These are phyloP conservation scores for Vanessa atalanta DNA, from an alignment of 1,140 invertebrate genomes.

Conservation along the genomic window DNA sequence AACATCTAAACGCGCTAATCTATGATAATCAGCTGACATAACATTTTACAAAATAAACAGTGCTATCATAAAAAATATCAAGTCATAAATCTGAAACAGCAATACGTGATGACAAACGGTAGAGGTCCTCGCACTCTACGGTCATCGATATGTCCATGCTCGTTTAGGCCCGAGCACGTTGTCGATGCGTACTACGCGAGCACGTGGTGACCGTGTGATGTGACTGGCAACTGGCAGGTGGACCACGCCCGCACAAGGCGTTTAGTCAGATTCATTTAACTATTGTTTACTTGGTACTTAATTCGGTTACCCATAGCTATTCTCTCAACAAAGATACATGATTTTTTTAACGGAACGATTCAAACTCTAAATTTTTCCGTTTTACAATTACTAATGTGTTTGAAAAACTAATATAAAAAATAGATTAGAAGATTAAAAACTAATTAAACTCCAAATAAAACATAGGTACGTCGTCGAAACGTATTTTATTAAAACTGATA, in stretches of 20 bases:
- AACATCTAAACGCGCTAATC: neutral
- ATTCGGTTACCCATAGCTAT: no score
- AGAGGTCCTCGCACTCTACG: neutral
- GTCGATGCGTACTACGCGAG: constrained; percentile 38
- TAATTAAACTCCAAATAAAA: no score
- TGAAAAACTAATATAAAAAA: no score
- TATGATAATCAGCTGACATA: neutral
- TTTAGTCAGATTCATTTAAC: constrained; percentile 1
- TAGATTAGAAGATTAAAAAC: no score
- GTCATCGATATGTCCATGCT: constrained; percentile 13
- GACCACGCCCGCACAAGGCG: constrained; percentile 35
- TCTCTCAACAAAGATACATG: no score
- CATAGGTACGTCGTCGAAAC: no score
- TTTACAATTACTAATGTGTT: no score
- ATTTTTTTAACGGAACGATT: no score
- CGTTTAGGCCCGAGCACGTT: constrained; percentile 20
- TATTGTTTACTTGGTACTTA: constrained; percentile 3
- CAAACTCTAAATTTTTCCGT: no score
- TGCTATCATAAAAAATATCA: neutral
- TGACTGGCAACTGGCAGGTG: constrained; percentile 40
- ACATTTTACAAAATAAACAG: neutral
- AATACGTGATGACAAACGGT: neutral
- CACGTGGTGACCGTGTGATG: constrained; percentile 55
- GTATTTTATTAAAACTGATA: no score
- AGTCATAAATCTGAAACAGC: neutral